Conservation (phyloP, 2,888 invertebrate genomes). For the Spatulosminthurus flaviceps region DNA sequence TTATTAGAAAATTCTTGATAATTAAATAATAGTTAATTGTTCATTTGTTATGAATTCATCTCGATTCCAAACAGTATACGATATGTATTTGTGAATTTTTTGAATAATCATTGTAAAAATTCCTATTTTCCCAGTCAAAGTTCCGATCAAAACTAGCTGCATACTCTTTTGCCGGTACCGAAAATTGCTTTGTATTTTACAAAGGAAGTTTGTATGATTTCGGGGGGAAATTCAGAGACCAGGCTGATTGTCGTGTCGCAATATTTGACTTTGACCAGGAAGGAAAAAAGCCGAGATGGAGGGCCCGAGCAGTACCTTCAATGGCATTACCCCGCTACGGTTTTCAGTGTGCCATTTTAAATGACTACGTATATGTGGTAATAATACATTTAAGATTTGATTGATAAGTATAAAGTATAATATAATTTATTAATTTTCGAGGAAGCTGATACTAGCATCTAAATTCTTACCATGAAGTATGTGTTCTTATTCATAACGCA, state of each 20-base stretch:
- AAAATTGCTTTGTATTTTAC: conserved; percentile 8
- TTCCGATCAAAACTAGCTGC: background rate
- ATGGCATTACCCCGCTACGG: conserved; percentile 21
- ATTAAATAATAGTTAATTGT: no score
- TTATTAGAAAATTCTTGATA: no score
- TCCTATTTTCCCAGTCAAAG: background rate
- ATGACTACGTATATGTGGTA: background rate
- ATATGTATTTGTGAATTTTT: no score
- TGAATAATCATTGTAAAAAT: no score
- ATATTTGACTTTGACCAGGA: conserved; percentile 30
- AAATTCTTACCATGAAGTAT: background rate
- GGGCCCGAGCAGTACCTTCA: background rate
- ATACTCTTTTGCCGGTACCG: background rate
- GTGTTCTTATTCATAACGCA: background rate
- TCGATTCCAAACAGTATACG: no score
- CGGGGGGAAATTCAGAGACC: conserved; percentile 8
- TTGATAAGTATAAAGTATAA: no score
- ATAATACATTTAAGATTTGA: no score
- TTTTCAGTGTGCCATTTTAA: background rate
- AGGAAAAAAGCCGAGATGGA: conserved; percentile 20
- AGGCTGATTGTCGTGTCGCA: background rate
- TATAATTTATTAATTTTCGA: background rate
- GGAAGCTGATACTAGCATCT: no score
- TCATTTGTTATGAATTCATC: no score
- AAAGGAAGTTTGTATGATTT: background rate